phyloP scores from a whole-genome alignment of 2,797 vertebrate species.

The Emydoidea blandingii region DNA sequence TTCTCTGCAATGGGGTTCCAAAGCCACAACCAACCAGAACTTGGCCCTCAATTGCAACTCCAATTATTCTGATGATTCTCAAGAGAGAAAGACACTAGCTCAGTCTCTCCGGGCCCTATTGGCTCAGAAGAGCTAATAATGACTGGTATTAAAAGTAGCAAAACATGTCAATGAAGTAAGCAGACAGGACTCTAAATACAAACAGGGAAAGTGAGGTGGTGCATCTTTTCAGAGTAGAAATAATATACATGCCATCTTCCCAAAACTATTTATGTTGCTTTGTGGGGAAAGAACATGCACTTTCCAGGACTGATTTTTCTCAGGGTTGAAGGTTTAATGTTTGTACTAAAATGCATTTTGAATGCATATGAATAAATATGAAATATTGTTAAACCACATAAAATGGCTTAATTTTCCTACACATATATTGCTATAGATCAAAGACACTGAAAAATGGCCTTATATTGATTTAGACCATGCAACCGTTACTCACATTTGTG shows the following conservation, averaged over 20 bases:
- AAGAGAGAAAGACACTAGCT: too few species aligned
- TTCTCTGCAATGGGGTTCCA: not conserved
- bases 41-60: not conserved
- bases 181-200: not conserved
- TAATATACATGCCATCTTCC: not conserved
- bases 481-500: accelerated
- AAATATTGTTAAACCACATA: not conserved
- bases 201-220: not conserved
- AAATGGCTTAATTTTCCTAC: not conserved
- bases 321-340: not conserved
- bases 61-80: too few species aligned
- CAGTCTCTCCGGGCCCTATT: not conserved
- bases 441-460: not conserved
- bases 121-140: not conserved
- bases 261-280: too few species aligned
- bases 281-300: too few species aligned
- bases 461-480: not conserved
- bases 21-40: not conserved
- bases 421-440: not conserved
- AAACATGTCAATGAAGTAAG: not conserved
- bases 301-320: not conserved
- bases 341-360: not conserved
- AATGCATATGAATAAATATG: not conserved
- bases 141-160: not conserved
- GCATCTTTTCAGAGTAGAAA: not conserved